Evolutionary conservation across 2,113 vertebrate species (phyloP).

Genomic region (Chaetops frenatus): DNA sequence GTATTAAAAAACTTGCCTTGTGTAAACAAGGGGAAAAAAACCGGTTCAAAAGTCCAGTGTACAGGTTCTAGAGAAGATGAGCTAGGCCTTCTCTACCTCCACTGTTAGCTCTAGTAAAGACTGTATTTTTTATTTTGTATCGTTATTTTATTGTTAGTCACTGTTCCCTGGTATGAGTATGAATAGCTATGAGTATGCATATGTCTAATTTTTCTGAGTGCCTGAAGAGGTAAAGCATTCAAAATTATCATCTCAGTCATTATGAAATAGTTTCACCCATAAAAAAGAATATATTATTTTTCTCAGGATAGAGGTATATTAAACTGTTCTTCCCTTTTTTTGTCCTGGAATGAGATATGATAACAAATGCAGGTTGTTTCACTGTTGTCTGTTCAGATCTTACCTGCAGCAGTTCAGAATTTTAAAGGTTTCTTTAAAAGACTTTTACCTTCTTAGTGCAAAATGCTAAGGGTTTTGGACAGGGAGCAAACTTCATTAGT

Average conservation of each 20-base stretch:
- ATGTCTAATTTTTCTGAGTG: not conserved
- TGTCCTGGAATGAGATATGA: not conserved
- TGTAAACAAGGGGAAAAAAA: not conserved
- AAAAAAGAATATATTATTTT: not conserved
- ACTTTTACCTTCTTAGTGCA: not conserved
- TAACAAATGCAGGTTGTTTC: not conserved
- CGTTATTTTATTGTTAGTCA: not conserved
- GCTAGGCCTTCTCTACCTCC: not conserved
- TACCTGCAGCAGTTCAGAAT: not conserved
- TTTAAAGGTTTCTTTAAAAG: not conserved
- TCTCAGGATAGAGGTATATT: not conserved
- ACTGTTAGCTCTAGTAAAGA: not conserved
- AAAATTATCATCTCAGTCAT: not conserved
- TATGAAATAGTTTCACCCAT: not conserved
- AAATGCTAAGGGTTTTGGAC: not conserved
- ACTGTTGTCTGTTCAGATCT: not conserved
- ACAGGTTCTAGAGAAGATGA: not conserved
- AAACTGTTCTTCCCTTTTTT: not conserved
- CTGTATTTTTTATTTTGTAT: not conserved
- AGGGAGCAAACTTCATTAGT: not conserved
- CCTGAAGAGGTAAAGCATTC: not conserved
- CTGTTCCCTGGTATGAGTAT: not conserved
- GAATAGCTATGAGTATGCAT: not conserved
- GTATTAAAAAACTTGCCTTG: not conserved
- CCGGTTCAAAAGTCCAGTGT: not conserved